Percentiles rank a stretch among this genome's conserved stretches.
Conservation (phyloP, 2,113 vertebrate genomes). For the Halcyon senegalensis region DNA sequence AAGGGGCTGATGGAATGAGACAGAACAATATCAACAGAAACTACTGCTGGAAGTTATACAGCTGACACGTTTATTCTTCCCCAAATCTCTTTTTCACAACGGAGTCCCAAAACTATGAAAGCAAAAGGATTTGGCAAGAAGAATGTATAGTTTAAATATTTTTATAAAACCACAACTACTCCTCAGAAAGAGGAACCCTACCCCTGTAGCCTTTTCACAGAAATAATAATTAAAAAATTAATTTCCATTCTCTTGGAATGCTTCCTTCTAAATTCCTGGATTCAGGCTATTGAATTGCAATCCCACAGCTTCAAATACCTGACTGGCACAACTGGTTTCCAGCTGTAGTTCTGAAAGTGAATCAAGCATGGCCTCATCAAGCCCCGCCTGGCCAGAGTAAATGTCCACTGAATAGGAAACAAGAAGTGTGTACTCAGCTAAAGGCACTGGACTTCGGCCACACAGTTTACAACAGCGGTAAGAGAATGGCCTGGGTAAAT, state of each 20-base stretch:
- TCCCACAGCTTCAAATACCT: not conserved
- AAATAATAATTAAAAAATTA: not conserved
- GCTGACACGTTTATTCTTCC: not conserved
- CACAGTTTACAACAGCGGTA: not conserved
- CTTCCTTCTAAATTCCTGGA: not conserved
- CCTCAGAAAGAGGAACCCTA: not conserved
- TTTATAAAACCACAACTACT: not conserved
- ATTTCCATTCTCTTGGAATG: not conserved
- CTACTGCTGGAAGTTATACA: not conserved
- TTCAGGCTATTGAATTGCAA: not conserved
- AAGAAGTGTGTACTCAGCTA: not conserved
- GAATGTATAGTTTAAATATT: not conserved
- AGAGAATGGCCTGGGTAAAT: not conserved
- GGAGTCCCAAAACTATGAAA: not conserved
- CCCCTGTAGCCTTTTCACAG: not conserved
- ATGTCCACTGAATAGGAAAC: not conserved
- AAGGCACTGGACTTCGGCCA: not conserved
- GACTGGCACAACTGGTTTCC: not conserved
- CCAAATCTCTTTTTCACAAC: not conserved
- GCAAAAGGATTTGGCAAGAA: not conserved
- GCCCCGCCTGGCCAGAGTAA: not conserved
- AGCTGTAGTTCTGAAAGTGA: not conserved
- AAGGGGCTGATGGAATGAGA: not conserved
- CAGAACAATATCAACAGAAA: not conserved
- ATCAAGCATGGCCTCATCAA: not conserved